A percentile compares a stretch with the other conserved stretches of the same genome.
Conservation (phyloP, 2,113 vertebrate species). For the Sceloporus tristichus region DNA sequence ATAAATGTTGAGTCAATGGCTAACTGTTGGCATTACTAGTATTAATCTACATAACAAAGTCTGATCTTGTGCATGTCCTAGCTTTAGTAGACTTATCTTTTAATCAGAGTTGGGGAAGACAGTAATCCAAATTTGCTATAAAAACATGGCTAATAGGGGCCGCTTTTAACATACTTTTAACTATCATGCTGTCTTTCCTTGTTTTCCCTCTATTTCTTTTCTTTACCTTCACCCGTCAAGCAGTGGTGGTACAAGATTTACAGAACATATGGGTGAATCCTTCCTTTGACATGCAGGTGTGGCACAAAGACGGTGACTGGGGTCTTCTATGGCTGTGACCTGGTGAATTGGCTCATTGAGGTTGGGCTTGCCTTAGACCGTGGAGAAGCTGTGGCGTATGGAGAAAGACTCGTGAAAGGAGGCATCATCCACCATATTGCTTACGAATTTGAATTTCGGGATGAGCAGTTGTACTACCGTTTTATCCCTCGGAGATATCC, state of each 20-base stretch:
- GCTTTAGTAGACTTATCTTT: not conserved
- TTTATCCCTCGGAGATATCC: conserved; percentile 76
- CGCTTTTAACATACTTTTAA: conserved; percentile 73
- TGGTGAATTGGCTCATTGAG: conserved; percentile 94
- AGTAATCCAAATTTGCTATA: conserved; percentile 29
- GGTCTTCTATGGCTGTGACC: conserved; percentile 92
- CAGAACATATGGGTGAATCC: conserved; percentile 83
- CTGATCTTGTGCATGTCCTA: not conserved
- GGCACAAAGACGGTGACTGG: conserved; percentile 80
- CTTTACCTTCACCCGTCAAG: conserved; percentile 74
- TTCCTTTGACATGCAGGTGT: conserved; percentile 89
- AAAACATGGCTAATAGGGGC: conserved; percentile 56
- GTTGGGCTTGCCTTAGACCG: conserved; percentile 90
- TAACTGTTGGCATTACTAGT: not conserved
- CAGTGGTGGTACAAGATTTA: conserved; percentile 88
- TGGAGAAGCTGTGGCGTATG: conserved; percentile 89
- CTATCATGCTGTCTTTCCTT: conserved; percentile 78
- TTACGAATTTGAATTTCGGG: conserved; percentile 86
- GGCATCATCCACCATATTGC: conserved; percentile 89
- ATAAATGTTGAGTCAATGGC: not conserved
- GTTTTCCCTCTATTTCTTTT: conserved; percentile 70
- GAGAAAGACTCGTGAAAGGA: conserved; percentile 86
- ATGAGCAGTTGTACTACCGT: conserved; percentile 86
- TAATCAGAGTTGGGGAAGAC: conserved; percentile 22
- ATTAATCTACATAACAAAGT: conserved; percentile 1